Evolutionary conservation across 2,113 vertebrate genomes (phyloP), one percentile per base, ranked within the genome.

Genomic region (Mesitornis unicolor): DNA sequence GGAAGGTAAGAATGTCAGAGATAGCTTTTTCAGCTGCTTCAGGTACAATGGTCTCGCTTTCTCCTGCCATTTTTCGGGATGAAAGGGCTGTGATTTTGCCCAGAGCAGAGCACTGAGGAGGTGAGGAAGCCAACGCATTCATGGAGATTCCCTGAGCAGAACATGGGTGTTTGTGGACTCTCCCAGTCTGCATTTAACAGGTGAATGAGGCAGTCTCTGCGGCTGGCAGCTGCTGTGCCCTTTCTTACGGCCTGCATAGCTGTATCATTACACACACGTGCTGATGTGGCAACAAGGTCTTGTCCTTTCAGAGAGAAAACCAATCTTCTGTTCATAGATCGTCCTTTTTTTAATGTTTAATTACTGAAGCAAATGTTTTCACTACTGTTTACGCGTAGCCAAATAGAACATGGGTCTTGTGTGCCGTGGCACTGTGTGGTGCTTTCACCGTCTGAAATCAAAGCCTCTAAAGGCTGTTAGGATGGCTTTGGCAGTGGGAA

Each of bases 1-100:
- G 57, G 13, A 92, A 98, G 99, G 99, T 99, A 79, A 96, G 97
- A 82, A 48, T 6, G 6, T 61, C 67, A 19, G 8, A 11, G 9
- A 8, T 56, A 3, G 19, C 29, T 12, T n/a, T 43, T 31, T 38
- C 33, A 50, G 33, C 33, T 60, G 43, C 54, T 78, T 81, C 82
- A 42, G 53, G 7, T n/a, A 28, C 1, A 28, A 22, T 11, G 15
- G 38, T 78, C 43, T 82, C 11, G 10, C 35, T 87, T 87, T 61
- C 35, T 74, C 21, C 31, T 50, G 45, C 35, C 14, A 5, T 24
- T 54, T 59, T 38, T 53, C 42, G 42, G 22, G 33, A 26, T 17
- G 35, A 82, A 79, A 90, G 56, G n/a, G 24, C 56, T 63, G 31
- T 40, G n/a, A 29, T 65, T 89, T 75, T 90, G 73, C 57, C 47